Base-by-base conservation (phyloP, 2,888 invertebrate species). In the Microctonus aethiopoides region DNA sequence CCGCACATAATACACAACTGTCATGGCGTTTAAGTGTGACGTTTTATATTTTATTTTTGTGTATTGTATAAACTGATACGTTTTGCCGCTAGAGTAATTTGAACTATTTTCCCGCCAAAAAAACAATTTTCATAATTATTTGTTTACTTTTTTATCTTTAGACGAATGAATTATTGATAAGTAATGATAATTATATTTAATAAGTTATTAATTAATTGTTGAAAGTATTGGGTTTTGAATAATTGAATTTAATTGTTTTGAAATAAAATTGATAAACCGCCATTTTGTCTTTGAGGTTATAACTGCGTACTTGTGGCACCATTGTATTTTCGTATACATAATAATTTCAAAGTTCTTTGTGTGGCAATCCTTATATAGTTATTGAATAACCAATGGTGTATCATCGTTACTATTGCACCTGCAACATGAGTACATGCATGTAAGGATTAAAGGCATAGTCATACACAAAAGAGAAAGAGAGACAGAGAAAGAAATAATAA, bases 341-440 rank as follows among this genome's bases (percentile, higher is more conserved):
- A 54, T 29, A 54, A 26, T 24, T 11, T 22, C 26, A 46, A 22
- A 1, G 29, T 9, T n/a, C 32, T 32, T 32, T 57, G 29, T 32
- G 32, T 32, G 32, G 57, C 57, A 57, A 32, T 32, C 57, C 29
- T 57, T 57, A n/a, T n/a, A 46, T 16, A n/a, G n/a, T n/a, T n/a
- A 32, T 9, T 57, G 29, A 32, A n/a, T 29, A 57, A n/a, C 57
- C 57, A 60, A 60, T 60, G 34, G 36, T 39, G 11, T 22, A 16
- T 2, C n/a, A 39, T 24, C 24, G n/a, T 61, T 22, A 24, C n/a
- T 20, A 20, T 59, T 51, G 57, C 36, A 51, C 57, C 51, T 41
- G 52, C 51, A 34, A 41, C 64, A 59, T 71, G 67, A 56, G 67
- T 61, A 65, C 65, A 56, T 66, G 34, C 51, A 46, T 22, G 29